Evolutionary conservation across 2,888 invertebrate species (phyloP).

Genomic region (Agrotis ipsilon): DNA sequence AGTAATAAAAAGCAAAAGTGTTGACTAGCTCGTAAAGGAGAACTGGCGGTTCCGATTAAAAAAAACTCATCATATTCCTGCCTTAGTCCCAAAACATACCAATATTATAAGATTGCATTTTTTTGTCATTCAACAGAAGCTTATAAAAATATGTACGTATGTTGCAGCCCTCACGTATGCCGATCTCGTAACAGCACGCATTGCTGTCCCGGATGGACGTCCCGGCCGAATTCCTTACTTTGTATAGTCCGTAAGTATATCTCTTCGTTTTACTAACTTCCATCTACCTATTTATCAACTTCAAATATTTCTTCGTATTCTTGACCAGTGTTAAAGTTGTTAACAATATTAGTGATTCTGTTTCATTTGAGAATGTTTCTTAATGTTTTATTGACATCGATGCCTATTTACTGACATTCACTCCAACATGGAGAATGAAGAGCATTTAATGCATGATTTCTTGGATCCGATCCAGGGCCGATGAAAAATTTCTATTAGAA

Average conservation of each 20-base stretch:
- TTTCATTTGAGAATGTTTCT: no score
- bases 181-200: conserved; percentile 93
- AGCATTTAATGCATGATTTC: no score
- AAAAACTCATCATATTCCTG: no score
- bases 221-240: conserved; percentile 93
- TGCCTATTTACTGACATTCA: background rate
- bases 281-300: no score
- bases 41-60: background rate
- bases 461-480: background rate
- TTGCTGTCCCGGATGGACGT: conserved; percentile 97
- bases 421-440: background rate
- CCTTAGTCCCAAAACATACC: background rate
- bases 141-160: conserved; percentile 41
- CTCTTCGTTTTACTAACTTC: background rate
- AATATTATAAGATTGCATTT: background rate
- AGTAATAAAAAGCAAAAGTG: no score
- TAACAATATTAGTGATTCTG: no score
- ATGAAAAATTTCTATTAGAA: background rate
- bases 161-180: conserved; percentile 95
- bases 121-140: no score
- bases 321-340: no score
- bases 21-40: no score
- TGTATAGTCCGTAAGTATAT: conserved; percentile 96
- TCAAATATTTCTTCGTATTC: no score
- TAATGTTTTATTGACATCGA: background rate